These are phyloP conservation scores for Crocidura indochinensis DNA, from an alignment of 2,797 vertebrate species.

Conservation along the genomic window DNA sequence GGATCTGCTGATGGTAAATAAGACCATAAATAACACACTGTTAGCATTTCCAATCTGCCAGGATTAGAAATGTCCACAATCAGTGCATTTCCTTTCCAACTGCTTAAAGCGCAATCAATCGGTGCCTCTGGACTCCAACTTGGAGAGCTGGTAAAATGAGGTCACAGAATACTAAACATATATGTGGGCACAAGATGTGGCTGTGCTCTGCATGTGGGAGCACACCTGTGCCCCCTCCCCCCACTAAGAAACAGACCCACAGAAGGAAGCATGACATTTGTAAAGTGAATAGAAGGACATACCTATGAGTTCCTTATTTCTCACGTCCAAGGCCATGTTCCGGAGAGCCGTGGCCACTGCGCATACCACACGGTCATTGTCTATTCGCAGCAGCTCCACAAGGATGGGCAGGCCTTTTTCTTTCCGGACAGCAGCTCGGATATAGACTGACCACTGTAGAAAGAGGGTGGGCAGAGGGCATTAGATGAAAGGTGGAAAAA, in stretches of 20 bases:
- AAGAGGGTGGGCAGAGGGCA: conserved; percentile 27
- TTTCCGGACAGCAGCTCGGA: conserved; percentile 98
- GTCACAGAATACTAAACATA: no score
- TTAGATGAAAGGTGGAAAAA: not conserved
- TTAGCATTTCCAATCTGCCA: not conserved
- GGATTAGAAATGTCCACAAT: conserved; percentile 44
- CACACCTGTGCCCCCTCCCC: not conserved
- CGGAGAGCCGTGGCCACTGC: conserved; percentile 98
- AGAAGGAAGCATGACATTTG: not conserved
- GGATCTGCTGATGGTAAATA: not conserved
- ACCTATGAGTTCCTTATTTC: conserved; percentile 99
- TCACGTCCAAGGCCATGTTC: conserved; percentile 99
- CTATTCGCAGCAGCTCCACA: conserved; percentile 98
- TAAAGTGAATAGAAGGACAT: conserved; percentile 75
- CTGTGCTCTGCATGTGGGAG: fast-evolving
- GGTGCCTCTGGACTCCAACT: not conserved
- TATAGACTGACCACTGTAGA: conserved; percentile 97
- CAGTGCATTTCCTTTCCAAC: not conserved
- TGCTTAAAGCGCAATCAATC: conserved; percentile 1
- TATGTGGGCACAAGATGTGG: fast-evolving
- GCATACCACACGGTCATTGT: conserved; percentile 98
- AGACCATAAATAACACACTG: not conserved
- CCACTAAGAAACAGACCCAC: not conserved
- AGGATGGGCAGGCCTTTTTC: conserved; percentile 98
- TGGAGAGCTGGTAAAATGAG: not conserved